Evolutionary conservation across 2,113 vertebrate genomes (phyloP), one percentile per base, ranked within the genome.

Genomic region (Taxidea taxus): DNA sequence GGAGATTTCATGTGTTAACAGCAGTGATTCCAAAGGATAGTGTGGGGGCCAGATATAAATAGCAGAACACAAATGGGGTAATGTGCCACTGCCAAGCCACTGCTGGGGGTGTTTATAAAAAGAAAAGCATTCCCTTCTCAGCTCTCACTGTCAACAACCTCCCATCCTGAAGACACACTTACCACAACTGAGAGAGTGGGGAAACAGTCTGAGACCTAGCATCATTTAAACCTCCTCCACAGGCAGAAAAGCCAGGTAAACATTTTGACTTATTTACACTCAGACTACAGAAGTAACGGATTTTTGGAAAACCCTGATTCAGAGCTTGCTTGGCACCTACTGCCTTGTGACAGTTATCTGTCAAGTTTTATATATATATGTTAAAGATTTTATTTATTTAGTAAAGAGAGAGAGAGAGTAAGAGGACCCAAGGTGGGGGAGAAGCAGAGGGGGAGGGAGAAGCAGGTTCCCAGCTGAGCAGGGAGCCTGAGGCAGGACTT

Each of bases 101-200:
- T 80, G 60, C 97, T 97, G 95, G 95, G 93, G 95, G 64, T 98
- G 92, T 97, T 96, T 98, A 98, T 98, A 98, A 98, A 98, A 98
- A 96, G 98, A 97, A 97, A 97, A 96, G 95, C 92, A 95, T 95
- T 97, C 96, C 87, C 95, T 83, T 92, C 90, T 93, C 93, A 58
- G 87, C 56, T 81, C 94, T 97, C 96, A 97, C 95, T 94, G 96
- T 98, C 97, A 98, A 96, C 98, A 98, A 42, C 89, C 51, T 95
- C 91, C 91, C 72, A 62, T 96, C 96, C 86, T 92, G 95, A 91
- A 95, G 95, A 88, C 96, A 68, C 13, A 8, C 25, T 90, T 58
- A 58, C 60, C 89, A 93, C 87, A 88, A 34, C 96, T 87, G 83
- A 94, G 39, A 96, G 60, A 93, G 80, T 75, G 91, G 89, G 90